Evolutionary conservation across 2,888 invertebrate species (phyloP).

Genomic region (Encarsia formosa): DNA sequence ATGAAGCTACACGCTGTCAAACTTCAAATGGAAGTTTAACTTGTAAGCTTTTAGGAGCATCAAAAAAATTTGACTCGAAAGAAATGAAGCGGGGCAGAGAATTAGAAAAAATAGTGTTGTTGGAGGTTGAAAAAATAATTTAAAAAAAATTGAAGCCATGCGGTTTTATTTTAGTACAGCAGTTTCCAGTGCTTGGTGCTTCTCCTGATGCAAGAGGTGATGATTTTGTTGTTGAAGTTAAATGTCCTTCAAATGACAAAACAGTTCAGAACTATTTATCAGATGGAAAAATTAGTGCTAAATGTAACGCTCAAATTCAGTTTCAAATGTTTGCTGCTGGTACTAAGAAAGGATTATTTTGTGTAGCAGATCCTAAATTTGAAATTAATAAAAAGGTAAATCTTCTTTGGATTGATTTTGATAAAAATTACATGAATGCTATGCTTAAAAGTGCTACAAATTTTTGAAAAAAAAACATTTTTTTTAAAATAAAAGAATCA

Average conservation of each 20-base stretch:
- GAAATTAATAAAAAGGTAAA: constrained; percentile 21
- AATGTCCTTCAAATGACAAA: background rate
- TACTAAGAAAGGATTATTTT: constrained; percentile 30
- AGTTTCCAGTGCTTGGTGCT: background rate
- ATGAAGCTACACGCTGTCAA: constrained; percentile 8
- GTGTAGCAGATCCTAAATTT: constrained; percentile 32
- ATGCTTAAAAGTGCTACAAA: too few species aligned
- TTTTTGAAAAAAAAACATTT: too few species aligned
- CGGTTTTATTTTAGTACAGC: background rate
- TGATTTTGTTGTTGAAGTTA: background rate
- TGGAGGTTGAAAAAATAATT: background rate
- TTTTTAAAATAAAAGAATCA: too few species aligned
- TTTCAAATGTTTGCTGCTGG: constrained; percentile 31
- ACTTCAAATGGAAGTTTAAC: constrained; percentile 4
- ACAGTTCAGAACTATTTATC: background rate
- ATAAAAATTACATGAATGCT: too few species aligned
- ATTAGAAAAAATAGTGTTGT: background rate
- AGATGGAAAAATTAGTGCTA: background rate
- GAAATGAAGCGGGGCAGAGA: constrained; percentile 5
- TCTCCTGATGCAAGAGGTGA: background rate
- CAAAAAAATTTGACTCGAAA: constrained; percentile 4
- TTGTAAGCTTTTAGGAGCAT: constrained; percentile 1
- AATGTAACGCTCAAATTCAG: constrained; percentile 29
- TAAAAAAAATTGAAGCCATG: background rate
- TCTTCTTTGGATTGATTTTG: too few species aligned